Evolutionary conservation across 2,888 invertebrate species (phyloP).

Genomic region (Athripsodes cinereus): DNA sequence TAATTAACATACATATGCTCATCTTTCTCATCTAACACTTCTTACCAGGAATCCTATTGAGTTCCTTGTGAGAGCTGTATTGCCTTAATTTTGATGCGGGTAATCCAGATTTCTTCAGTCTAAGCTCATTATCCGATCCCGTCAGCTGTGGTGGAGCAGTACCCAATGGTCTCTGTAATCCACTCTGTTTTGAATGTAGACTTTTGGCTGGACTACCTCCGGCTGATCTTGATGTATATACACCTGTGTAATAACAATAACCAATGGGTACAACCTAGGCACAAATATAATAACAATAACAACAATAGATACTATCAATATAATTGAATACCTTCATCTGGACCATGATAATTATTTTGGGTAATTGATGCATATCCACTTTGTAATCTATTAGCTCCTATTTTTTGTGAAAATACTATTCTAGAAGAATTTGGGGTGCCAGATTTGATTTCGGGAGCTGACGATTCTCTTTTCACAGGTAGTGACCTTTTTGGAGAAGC

Average conservation of each 20-base stretch:
- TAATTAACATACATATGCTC: too few species aligned
- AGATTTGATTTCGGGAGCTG: slow-evolving; percentile 23
- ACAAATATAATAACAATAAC: slow-evolving; percentile 3
- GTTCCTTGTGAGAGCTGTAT: slow-evolving; percentile 49
- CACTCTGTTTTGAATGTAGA: slow-evolving; percentile 30
- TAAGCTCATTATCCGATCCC: slow-evolving; percentile 30
- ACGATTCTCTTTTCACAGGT: slow-evolving; percentile 22
- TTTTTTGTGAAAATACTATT: slow-evolving; percentile 12
- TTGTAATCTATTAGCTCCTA: slow-evolving; percentile 5
- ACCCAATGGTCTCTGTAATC: slow-evolving; percentile 31
- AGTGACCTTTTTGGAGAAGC: slow-evolving; percentile 10
- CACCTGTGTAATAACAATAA: slow-evolving; percentile 13
- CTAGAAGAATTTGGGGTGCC: slow-evolving; percentile 6
- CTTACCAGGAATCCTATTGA: slow-evolving; percentile 44
- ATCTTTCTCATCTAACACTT: too few species aligned
- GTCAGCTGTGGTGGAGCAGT: slow-evolving; percentile 32
- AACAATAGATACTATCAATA: not conserved
- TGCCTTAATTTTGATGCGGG: slow-evolving; percentile 49
- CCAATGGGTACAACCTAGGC: not conserved
- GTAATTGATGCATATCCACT: slow-evolving; percentile 2
- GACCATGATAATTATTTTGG: slow-evolving; percentile 6
- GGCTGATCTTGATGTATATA: slow-evolving; percentile 32
- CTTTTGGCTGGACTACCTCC: slow-evolving; percentile 36
- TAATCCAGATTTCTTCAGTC: slow-evolving; percentile 36
- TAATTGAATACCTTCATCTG: slow-evolving; percentile 20